Percentiles rank a stretch among this genome's conserved stretches.
phyloP scores from a whole-genome alignment of 2,113 vertebrate genomes.

The Grammomys dolichurus region DNA sequence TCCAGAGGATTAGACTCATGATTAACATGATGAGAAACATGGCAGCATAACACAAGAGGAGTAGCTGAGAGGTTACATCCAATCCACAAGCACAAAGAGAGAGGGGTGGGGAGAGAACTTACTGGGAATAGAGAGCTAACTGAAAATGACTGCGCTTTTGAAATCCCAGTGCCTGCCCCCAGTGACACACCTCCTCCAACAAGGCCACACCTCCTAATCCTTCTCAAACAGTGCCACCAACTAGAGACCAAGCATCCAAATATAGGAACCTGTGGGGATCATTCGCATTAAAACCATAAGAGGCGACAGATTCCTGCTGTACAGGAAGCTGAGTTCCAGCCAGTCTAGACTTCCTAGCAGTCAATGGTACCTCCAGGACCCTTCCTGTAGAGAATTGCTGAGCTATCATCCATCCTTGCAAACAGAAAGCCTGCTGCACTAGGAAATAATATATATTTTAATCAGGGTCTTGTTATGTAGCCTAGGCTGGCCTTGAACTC shows the following conservation, averaged over 20 bases:
- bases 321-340: background rate
- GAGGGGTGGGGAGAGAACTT: background rate
- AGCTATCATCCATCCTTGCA: background rate
- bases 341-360: background rate
- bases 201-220: background rate
- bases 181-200: background rate
- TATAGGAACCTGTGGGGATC: background rate
- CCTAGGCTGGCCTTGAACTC: background rate
- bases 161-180: background rate
- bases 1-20: background rate
- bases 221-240: background rate
- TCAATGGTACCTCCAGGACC: background rate
- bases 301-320: background rate
- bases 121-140: too few species aligned
- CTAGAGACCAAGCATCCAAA: background rate
- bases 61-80: background rate
- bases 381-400: background rate
- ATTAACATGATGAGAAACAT: background rate
- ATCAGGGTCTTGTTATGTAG: background rate
- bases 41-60: background rate
- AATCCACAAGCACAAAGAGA: background rate
- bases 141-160: background rate
- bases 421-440: background rate
- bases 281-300: background rate
- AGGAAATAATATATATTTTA: background rate